These are phyloP conservation scores for Rhinella marina DNA, from an alignment of 2,797 vertebrate species.

Conservation along the genomic window DNA sequence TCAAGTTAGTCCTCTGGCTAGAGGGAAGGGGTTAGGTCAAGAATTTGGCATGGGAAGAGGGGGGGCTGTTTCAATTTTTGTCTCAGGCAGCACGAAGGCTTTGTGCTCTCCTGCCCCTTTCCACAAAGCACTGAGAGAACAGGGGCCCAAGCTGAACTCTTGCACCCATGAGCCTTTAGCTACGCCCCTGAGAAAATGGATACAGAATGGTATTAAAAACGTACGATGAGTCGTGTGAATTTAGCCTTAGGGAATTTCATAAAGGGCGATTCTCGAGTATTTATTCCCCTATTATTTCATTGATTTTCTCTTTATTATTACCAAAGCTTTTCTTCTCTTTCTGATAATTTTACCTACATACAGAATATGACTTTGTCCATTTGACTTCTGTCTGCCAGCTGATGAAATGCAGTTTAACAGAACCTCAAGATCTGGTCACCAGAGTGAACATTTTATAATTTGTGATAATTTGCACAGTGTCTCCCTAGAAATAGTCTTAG, in stretches of 20 bases:
- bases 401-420: neutral
- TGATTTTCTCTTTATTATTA: neutral
- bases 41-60: too few relatives aligned
- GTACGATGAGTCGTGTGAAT: neutral
- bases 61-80: too few relatives aligned
- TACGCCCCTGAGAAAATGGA: too few relatives aligned
- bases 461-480: conserved; percentile 43
- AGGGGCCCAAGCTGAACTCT: too few relatives aligned
- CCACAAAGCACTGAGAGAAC: too few relatives aligned
- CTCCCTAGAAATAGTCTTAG: conserved; percentile 41
- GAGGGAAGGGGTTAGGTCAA: too few relatives aligned
- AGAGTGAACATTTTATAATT: conserved; percentile 25
- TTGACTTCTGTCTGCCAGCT: neutral
- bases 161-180: too few relatives aligned
- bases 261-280: neutral
- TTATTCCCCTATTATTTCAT: neutral
- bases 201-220: too few relatives aligned
- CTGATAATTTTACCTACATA: neutral
- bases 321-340: neutral
- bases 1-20: too few relatives aligned
- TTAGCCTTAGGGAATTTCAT: neutral
- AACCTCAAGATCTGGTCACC: conserved; percentile 21
- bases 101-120: too few relatives aligned
- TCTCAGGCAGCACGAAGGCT: too few relatives aligned
- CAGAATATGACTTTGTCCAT: neutral